Percentiles rank a stretch among this genome's conserved stretches.
Evolutionary conservation across 2,888 invertebrate species (phyloP).

Genomic region (Ichneumoninae sp.): DNA sequence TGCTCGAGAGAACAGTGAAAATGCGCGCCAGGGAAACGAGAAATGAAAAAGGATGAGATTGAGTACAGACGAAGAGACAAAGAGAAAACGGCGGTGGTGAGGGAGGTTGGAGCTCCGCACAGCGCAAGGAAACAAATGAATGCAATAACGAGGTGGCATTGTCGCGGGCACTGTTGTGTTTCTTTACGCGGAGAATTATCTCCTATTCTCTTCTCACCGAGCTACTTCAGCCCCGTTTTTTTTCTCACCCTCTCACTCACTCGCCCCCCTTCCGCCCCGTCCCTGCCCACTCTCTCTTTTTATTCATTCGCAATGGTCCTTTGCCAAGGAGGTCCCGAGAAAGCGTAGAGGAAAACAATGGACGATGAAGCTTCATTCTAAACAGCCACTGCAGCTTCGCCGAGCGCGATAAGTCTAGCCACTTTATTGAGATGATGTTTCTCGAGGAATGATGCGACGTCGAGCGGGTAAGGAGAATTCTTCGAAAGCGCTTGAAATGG

Average conservation of each 20-base stretch:
- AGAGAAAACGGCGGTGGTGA: constrained; percentile 40
- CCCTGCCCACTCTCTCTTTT: constrained; percentile 46
- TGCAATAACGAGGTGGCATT: constrained; percentile 74
- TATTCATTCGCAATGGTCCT: constrained; percentile 54
- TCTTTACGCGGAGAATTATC: constrained; percentile 72
- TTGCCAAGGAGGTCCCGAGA: constrained; percentile 21
- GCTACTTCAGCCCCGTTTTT: constrained; percentile 58
- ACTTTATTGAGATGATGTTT: constrained; percentile 64
- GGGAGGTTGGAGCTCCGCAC: constrained; percentile 38
- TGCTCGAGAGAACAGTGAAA: constrained; percentile 29
- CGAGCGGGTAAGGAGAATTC: background rate
- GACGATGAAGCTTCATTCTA: constrained; percentile 63
- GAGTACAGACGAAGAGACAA: constrained; percentile 33
- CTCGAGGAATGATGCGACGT: constrained; percentile 21
- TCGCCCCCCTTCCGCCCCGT: constrained; percentile 5
- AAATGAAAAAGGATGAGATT: constrained; percentile 64
- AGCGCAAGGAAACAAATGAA: constrained; percentile 70
- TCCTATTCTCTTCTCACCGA: constrained; percentile 66
- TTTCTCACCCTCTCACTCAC: constrained; percentile 33
- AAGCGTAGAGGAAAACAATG: constrained; percentile 61
- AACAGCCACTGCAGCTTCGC: constrained; percentile 61
- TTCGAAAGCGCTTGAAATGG: background rate
- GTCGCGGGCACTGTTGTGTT: constrained; percentile 69
- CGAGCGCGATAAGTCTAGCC: constrained; percentile 65
- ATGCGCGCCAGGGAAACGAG: constrained; percentile 31